Evolutionary conservation across 2,888 invertebrate genomes (phyloP), one percentile per base, ranked within the genome.

Genomic region (Pandemis heparana): DNA sequence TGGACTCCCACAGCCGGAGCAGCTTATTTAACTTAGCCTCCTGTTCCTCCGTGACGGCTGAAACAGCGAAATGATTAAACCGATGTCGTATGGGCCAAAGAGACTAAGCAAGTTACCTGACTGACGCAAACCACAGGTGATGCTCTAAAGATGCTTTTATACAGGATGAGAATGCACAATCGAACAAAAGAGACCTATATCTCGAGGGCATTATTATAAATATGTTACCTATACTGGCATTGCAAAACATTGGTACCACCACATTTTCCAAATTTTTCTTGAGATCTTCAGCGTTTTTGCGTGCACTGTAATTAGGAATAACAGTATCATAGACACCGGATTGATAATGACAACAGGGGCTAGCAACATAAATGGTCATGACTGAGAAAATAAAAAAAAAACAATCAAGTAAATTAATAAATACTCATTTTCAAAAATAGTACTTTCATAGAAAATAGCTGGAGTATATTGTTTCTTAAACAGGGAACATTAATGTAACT

Each of bases 221-320:
- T 92, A 91, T 91, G 95, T 95, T 95, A 91, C 96, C 96, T 87
- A 97, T 96, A 89, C 97, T 97, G 80, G 99, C 97, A 91, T 98
- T 98, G 95, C 99, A 99, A 95, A 99, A 99, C 97, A 99, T 98
- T 83, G 99, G 99, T 85, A 99, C 98, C 83, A 99, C 99, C 85
- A 99, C 98, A 88, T 96, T 97, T 95, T 99, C 98, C 93, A 99
- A 95, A 87, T 98, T 97, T 93, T 97, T 97, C 95, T 98, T 98
- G 90, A 99, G 96, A 88, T 98, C 98, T 92, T 97, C 97, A 76
- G 98, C 97, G 95, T 98, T 98, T 95, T 99, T 99, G 88, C 99
- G 96, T 87, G 98, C 98, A 95, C 99, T 99, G 95, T 91, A 96
- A 91, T 94, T 92, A 94, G 94, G 94, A 94, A 92, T 93, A 94